Percentiles rank a stretch among this genome's conserved stretches.
Conservation (phyloP, 2,888 invertebrate genomes). For the Lasioglossum malachurum region DNA sequence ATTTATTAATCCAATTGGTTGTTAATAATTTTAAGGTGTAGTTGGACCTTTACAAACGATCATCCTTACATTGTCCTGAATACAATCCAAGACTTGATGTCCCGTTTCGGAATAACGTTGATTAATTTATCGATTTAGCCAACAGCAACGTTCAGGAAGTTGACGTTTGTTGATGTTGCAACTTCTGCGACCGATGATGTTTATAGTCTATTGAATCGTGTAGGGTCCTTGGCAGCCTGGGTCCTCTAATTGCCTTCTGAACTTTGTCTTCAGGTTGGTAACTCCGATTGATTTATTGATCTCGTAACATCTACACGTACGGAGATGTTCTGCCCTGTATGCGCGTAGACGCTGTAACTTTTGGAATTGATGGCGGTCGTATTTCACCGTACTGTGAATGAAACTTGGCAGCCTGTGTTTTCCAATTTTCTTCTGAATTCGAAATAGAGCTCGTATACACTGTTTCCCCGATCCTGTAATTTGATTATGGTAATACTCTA, state of each 20-base stretch:
- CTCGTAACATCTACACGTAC: neutral
- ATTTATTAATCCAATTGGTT: no score
- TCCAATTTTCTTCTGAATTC: neutral
- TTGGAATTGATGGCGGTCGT: neutral
- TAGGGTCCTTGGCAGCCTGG: neutral
- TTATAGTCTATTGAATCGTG: neutral
- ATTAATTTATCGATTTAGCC: neutral
- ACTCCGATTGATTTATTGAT: neutral
- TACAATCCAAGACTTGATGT: neutral
- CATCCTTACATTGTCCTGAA: no score
- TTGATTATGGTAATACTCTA: neutral
- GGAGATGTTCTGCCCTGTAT: neutral
- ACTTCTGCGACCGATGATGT: neutral
- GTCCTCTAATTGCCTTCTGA: neutral
- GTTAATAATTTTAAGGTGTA: no score
- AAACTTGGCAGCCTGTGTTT: neutral
- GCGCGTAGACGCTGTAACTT: neutral
- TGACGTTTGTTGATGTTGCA: neutral
- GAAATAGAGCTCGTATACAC: neutral
- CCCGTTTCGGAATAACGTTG: neutral
- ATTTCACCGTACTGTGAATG: neutral
- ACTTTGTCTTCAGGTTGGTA: neutral
- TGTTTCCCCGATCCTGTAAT: neutral
- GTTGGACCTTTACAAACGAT: no score
- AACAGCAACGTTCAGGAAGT: neutral